A percentile compares a stretch with the other conserved stretches of the same genome.
phyloP scores from a whole-genome alignment of 2,888 invertebrate species.

The Oligia fasciuncula region DNA sequence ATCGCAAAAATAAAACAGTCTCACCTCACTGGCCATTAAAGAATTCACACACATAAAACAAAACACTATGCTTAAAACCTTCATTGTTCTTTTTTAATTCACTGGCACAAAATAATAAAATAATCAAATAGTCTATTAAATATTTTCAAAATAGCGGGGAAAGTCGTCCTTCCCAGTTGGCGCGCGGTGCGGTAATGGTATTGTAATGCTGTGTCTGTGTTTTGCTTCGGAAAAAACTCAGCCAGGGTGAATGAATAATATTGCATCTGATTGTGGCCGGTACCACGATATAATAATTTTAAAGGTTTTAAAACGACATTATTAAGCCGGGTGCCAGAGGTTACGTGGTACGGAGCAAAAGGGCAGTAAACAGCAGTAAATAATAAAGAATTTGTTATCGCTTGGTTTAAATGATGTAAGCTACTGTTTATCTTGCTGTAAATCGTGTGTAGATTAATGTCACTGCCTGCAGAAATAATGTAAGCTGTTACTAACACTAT shows the following conservation, averaged over 20 bases:
- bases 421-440: constrained; percentile 11
- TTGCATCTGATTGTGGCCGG: constrained; percentile 56
- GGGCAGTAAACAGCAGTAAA: background rate
- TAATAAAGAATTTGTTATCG: constrained; percentile 13
- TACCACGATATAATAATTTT: constrained; percentile 38
- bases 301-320: constrained; percentile 2
- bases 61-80: constrained; percentile 65
- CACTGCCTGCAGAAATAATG: background rate
- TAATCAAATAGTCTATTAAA: constrained; percentile 20
- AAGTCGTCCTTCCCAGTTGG: constrained; percentile 46
- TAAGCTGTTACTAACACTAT: background rate
- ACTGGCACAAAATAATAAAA: constrained; percentile 49
- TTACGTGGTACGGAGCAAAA: constrained; percentile 32
- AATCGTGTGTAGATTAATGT: constrained; percentile 14
- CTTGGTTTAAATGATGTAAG: constrained; percentile 19
- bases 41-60: constrained; percentile 66
- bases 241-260: constrained; percentile 36
- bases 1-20: constrained; percentile 39
- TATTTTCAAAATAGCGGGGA: constrained; percentile 14
- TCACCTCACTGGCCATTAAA: constrained; percentile 68
- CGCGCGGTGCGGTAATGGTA: constrained; percentile 52
- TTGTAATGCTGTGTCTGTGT: constrained; percentile 37
- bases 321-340: background rate
- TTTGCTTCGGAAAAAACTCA: constrained; percentile 21
- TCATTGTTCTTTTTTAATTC: constrained; percentile 63